These are phyloP conservation scores for Podarcis siculus DNA, from an alignment of 2,797 vertebrate species.

Conservation along the genomic window DNA sequence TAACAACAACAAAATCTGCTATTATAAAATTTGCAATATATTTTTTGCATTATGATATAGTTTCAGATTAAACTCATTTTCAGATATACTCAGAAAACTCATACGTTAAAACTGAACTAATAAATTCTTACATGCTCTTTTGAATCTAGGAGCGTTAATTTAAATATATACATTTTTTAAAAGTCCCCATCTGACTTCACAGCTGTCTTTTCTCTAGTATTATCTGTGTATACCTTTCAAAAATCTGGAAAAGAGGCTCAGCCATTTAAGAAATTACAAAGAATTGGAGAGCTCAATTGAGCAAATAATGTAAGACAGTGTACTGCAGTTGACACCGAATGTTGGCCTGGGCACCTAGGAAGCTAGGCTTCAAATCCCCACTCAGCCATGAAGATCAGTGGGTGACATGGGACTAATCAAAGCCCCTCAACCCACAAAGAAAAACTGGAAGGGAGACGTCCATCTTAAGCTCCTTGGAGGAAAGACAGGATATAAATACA, in stretches of 20 bases:
- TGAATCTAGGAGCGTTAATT: background rate
- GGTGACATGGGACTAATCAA: no score
- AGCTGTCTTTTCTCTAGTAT: background rate
- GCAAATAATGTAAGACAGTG: background rate
- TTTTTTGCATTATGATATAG: no score
- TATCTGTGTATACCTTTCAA: background rate
- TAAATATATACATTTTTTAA: constrained; percentile 5
- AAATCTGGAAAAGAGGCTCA: no score
- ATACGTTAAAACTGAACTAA: background rate
- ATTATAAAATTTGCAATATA: no score
- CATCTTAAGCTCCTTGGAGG: no score
- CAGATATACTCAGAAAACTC: background rate
- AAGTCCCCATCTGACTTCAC: background rate
- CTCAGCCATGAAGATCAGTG: no score
- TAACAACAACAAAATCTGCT: background rate
- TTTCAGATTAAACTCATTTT: background rate
- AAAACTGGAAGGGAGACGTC: no score
- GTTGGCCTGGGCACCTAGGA: no score
- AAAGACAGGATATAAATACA: no score
- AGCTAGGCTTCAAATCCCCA: no score
- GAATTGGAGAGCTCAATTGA: background rate
- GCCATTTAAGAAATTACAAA: background rate
- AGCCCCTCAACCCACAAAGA: no score
- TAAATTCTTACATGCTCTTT: background rate
- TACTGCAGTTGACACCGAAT: background rate